These are phyloP conservation scores for Genyomyrus donnyi DNA, from an alignment of 2,113 vertebrate species.

Conservation along the genomic window DNA sequence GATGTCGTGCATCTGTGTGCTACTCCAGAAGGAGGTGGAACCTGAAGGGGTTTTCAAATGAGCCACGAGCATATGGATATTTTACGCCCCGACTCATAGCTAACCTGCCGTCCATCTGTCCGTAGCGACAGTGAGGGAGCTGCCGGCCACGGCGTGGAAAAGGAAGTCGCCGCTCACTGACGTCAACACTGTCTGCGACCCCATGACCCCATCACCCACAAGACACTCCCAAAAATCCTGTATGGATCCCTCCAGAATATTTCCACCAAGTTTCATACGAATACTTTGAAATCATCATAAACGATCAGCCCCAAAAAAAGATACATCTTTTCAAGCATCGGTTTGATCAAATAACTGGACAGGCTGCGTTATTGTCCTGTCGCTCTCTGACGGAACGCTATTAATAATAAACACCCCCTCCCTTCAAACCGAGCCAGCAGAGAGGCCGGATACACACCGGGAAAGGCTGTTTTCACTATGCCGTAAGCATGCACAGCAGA, in stretches of 20 bases:
- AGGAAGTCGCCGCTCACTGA: background rate
- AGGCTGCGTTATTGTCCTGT: background rate
- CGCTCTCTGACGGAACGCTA: background rate
- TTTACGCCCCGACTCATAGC: background rate
- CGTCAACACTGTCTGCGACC: background rate
- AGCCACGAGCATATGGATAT: background rate
- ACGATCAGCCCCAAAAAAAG: background rate
- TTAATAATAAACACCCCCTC: background rate
- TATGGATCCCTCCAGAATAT: background rate
- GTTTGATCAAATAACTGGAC: background rate
- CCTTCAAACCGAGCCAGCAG: background rate
- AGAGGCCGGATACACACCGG: background rate
- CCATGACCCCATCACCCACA: background rate
- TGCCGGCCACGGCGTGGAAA: no score
- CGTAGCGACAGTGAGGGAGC: background rate
- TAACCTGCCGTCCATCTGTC: conserved; percentile 13
- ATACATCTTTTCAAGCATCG: background rate
- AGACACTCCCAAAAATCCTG: background rate
- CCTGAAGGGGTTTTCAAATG: background rate
- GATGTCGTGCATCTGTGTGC: background rate
- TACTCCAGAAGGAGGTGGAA: background rate
- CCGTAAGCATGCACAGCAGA: background rate
- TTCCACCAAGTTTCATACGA: background rate
- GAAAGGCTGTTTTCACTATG: background rate
- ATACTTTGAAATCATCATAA: background rate